Evolutionary conservation across 2,888 invertebrate species (phyloP).

Genomic region (Yponomeuta cagnagella): DNA sequence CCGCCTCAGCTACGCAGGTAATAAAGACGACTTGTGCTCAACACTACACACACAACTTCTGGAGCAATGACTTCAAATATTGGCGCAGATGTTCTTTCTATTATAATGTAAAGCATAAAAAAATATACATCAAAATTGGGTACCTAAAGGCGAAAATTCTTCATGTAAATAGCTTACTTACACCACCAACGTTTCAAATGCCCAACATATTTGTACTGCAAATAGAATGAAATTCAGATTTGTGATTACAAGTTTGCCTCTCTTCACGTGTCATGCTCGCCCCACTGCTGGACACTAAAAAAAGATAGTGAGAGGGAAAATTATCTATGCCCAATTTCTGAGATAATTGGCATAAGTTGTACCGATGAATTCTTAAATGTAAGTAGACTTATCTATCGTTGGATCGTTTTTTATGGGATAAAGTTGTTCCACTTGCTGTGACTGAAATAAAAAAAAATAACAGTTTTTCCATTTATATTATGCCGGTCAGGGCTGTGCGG

Average conservation of each 20-base stretch:
- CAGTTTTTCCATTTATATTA: no score
- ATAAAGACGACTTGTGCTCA: slow-evolving; percentile 24
- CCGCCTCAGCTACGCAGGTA: slow-evolving; percentile 87
- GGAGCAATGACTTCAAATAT: background rate
- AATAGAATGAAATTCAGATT: background rate
- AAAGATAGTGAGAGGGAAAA: no score
- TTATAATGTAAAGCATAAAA: background rate
- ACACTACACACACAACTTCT: background rate
- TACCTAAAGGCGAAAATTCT: slow-evolving; percentile 27
- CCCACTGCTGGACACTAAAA: no score
- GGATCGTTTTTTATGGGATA: no score
- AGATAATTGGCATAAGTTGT: no score
- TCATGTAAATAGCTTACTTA: slow-evolving; percentile 60
- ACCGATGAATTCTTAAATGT: no score
- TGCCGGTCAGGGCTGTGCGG: no score
- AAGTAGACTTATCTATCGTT: no score
- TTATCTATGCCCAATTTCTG: no score
- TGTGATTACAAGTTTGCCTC: background rate
- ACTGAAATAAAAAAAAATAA: no score
- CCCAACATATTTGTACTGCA: background rate
- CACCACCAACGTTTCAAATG: slow-evolving; percentile 21
- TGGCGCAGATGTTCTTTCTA: background rate
- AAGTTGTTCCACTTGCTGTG: no score
- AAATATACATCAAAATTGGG: background rate
- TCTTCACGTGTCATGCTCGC: no score